Conservation (phyloP, 2,113 vertebrate species). For the Helogale parvula region DNA sequence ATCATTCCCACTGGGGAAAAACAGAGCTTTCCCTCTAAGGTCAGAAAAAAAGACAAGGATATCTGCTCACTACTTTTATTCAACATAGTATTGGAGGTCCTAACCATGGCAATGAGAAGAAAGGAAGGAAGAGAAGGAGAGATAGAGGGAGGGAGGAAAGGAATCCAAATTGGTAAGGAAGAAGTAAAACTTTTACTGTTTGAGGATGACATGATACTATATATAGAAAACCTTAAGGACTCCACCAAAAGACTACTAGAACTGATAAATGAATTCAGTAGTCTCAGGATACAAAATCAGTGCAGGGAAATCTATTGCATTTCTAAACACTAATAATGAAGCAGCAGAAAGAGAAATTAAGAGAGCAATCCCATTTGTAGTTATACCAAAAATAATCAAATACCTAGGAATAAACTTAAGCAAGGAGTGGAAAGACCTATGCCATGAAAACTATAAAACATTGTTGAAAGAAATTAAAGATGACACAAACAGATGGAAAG, state of each 20-base stretch:
- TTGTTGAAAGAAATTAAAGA: not conserved
- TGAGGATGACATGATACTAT: not conserved
- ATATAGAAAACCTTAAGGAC: not conserved
- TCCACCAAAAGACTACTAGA: not conserved
- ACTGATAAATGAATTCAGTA: not conserved
- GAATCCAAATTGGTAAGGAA: not conserved
- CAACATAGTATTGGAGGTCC: not conserved
- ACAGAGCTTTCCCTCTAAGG: not conserved
- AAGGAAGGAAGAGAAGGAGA: not conserved
- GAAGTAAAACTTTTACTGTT: not conserved
- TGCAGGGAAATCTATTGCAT: not conserved
- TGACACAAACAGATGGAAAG: not conserved
- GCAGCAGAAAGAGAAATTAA: not conserved
- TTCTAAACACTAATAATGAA: not conserved
- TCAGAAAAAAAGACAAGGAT: not conserved
- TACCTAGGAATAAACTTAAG: not conserved
- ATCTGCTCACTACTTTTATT: not conserved
- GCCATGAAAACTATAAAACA: not conserved
- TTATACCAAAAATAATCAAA: not conserved
- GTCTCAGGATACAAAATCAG: not conserved
- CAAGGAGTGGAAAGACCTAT: not conserved
- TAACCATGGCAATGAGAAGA: not conserved
- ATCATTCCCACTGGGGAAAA: not conserved
- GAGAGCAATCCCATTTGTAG: not conserved
- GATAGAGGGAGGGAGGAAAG: not conserved